Percentiles rank a stretch among this genome's conserved stretches.
phyloP scores from a whole-genome alignment of 92 coral and sea anemone genomes.

The Isaurus tuberculatus region DNA sequence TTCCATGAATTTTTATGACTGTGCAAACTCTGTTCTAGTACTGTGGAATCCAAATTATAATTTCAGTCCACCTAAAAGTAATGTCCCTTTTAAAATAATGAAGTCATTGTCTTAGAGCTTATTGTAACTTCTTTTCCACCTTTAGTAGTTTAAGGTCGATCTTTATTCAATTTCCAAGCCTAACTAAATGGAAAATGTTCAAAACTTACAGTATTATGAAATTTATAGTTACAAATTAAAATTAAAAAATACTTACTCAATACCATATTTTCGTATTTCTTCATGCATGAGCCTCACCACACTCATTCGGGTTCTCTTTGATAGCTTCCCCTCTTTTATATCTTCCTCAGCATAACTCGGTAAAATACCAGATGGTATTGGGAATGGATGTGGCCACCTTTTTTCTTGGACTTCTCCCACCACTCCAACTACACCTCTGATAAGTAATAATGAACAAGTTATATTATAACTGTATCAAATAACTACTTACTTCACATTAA shows the following conservation, averaged over 20 bases:
- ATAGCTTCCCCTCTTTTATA: not conserved
- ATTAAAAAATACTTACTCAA: not conserved
- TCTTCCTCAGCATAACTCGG: not conserved
- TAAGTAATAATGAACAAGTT: too few species aligned
- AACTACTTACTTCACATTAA: too few species aligned
- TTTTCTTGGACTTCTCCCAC: not conserved
- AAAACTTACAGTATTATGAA: too few species aligned
- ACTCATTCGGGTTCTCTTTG: not conserved
- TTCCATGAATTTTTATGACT: too few species aligned
- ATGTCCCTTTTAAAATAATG: too few species aligned
- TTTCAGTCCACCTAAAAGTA: too few species aligned
- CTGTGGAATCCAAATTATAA: too few species aligned
- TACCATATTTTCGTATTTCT: not conserved
- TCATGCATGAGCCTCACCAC: not conserved
- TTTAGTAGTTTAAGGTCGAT: not conserved
- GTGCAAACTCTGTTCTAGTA: too few species aligned
- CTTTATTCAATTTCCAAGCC: not conserved
- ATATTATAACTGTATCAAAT: too few species aligned
- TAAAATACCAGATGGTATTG: not conserved
- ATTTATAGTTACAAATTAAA: too few species aligned
- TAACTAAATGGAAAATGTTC: too few species aligned
- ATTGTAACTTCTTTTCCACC: not conserved
- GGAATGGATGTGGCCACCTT: not conserved
- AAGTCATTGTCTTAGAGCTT: too few species aligned
- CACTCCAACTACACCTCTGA: constrained; percentile 2